Conservation (phyloP, 1,140 invertebrate genomes). For the Macrostomum lignano region DNA sequence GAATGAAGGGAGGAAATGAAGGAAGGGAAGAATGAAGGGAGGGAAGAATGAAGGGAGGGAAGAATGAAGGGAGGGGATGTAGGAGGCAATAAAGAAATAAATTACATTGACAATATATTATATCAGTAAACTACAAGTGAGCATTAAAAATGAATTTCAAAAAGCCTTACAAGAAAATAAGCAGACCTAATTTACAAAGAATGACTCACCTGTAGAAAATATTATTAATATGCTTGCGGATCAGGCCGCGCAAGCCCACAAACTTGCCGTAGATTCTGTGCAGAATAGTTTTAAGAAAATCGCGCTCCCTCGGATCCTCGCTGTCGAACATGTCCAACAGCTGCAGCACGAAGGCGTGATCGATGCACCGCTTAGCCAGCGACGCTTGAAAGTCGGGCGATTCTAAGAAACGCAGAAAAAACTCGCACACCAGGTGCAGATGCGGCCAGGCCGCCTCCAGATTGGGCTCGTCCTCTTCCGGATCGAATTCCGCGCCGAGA, state of each 20-base stretch:
- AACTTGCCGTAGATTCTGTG: slow-evolving; percentile 89
- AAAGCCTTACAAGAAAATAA: too few species aligned
- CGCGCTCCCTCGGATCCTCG: slow-evolving; percentile 68
- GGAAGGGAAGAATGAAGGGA: too few species aligned
- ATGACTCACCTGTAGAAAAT: slow-evolving; percentile 45
- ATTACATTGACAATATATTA: too few species aligned
- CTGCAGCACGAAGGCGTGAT: slow-evolving; percentile 51
- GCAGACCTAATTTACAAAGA: too few species aligned
- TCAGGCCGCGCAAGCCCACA: slow-evolving; percentile 59
- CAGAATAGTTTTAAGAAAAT: slow-evolving; percentile 70
- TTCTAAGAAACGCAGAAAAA: slow-evolving; percentile 62
- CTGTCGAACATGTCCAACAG: slow-evolving; percentile 41
- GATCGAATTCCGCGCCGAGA: slow-evolving; percentile 87
- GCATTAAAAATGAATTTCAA: too few species aligned
- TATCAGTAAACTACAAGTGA: too few species aligned
- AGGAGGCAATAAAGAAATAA: too few species aligned
- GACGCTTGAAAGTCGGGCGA: slow-evolving; percentile 61
- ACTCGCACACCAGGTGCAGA: slow-evolving; percentile 70
- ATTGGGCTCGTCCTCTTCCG: slow-evolving; percentile 84
- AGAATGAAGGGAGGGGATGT: too few species aligned
- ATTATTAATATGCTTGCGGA: slow-evolving; percentile 79
- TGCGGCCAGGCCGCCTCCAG: slow-evolving; percentile 85
- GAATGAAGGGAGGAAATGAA: too few species aligned
- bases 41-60: too few species aligned
- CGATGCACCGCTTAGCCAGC: slow-evolving; percentile 53